phyloP scores from a whole-genome alignment of 1,140 invertebrate genomes.

The Coptotermes formosanus region DNA sequence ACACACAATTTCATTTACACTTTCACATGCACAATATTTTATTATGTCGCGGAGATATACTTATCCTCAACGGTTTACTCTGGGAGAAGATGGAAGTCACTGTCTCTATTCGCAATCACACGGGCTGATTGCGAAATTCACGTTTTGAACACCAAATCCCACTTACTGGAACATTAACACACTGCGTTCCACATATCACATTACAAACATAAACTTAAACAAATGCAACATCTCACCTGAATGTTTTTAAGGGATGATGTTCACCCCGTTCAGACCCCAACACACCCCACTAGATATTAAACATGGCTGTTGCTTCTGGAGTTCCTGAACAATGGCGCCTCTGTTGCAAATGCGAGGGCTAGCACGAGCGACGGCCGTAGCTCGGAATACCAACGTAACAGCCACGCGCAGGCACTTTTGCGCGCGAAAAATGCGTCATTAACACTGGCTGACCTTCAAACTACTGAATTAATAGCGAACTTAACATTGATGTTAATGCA shows the following conservation, averaged over 20 bases:
- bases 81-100: neutral
- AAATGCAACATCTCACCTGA: neutral
- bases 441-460: neutral
- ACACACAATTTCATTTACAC: too few relatives aligned
- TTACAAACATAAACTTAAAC: neutral
- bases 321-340: constrained; percentile 25
- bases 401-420: neutral
- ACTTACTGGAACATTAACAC: neutral
- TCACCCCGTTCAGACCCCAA: constrained; percentile 23
- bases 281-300: constrained; percentile 31
- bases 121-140: neutral
- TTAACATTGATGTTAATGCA: too few relatives aligned
- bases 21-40: too few relatives aligned
- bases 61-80: neutral
- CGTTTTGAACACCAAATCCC: neutral
- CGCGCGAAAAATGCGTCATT: constrained; percentile 19
- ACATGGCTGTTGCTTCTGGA: constrained; percentile 28
- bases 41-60: neutral
- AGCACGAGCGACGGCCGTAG: neutral
- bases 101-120: neutral
- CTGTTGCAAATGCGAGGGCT: neutral
- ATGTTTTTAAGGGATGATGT: constrained; percentile 27
- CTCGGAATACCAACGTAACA: too few relatives aligned
- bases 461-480: too few relatives aligned
- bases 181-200: too few relatives aligned